Evolutionary conservation across 2,797 vertebrate species (phyloP).

Genomic region (Simalia tracyae): DNA sequence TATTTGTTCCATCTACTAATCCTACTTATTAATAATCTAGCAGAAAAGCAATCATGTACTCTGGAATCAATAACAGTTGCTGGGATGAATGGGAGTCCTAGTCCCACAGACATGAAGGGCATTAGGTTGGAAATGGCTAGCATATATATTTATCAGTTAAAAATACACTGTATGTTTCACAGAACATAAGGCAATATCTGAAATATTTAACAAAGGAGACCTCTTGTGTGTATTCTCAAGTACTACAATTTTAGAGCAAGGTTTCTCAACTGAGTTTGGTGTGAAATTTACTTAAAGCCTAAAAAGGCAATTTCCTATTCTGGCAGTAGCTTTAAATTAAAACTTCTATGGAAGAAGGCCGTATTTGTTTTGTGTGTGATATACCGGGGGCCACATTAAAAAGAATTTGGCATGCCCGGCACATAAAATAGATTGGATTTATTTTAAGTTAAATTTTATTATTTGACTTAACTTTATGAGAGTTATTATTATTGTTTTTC

Average conservation of each 20-base stretch:
- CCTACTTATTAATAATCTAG: neutral
- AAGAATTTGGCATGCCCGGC: neutral
- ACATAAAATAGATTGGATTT: neutral
- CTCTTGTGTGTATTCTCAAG: constrained; percentile 45
- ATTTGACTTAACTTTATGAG: neutral
- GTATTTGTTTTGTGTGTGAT: neutral
- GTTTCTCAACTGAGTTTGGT: neutral
- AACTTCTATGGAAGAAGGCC: neutral
- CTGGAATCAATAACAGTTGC: neutral
- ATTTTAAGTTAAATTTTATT: neutral
- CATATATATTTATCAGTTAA: no score
- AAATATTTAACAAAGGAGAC: constrained; percentile 25
- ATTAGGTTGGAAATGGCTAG: neutral
- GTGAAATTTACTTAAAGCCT: neutral
- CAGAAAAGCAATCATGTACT: neutral
- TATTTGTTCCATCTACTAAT: no score
- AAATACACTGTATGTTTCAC: neutral
- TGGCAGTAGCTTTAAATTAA: neutral
- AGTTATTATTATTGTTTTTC: no score
- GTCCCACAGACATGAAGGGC: neutral
- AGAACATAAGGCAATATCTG: neutral
- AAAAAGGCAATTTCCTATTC: neutral
- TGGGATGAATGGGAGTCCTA: neutral
- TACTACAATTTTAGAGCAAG: constrained; percentile 22
- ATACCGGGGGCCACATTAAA: neutral